These are phyloP conservation scores for Microtus pennsylvanicus DNA, from an alignment of 2,113 vertebrate species.

Conservation along the genomic window DNA sequence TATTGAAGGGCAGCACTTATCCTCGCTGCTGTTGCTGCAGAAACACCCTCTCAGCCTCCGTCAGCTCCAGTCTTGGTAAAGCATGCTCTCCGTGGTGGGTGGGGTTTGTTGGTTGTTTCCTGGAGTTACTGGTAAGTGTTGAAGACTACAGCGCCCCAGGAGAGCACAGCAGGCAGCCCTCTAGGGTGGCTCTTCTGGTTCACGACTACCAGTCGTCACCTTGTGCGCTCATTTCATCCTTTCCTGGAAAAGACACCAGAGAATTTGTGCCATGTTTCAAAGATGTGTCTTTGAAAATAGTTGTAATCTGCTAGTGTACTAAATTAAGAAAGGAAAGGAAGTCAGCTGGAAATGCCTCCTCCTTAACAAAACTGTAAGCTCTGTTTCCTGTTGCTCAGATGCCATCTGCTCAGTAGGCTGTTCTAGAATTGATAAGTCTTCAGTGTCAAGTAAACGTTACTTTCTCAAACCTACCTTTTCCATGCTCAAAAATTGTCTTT, in stretches of 20 bases:
- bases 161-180: neutral
- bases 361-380: neutral
- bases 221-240: neutral
- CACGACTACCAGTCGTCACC: neutral
- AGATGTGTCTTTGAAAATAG: conserved; percentile 2
- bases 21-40: neutral
- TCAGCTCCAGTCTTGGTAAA: conserved; percentile 11
- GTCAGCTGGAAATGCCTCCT: neutral
- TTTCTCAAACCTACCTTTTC: neutral
- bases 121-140: neutral
- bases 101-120: neutral
- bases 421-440: neutral
- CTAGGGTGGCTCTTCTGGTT: neutral
- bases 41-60: neutral
- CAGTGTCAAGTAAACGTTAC: neutral
- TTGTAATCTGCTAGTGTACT: conserved; percentile 13
- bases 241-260: neutral
- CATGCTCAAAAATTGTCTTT: conserved; percentile 13
- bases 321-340: neutral
- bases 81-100: neutral
- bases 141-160: neutral
- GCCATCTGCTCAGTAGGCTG: neutral
- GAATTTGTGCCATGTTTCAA: neutral
- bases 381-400: neutral
- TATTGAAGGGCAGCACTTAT: neutral